Evolutionary conservation across 2,888 invertebrate species (phyloP), one percentile per base, ranked within the genome.

Genomic region (Napeogenes sylphis): DNA sequence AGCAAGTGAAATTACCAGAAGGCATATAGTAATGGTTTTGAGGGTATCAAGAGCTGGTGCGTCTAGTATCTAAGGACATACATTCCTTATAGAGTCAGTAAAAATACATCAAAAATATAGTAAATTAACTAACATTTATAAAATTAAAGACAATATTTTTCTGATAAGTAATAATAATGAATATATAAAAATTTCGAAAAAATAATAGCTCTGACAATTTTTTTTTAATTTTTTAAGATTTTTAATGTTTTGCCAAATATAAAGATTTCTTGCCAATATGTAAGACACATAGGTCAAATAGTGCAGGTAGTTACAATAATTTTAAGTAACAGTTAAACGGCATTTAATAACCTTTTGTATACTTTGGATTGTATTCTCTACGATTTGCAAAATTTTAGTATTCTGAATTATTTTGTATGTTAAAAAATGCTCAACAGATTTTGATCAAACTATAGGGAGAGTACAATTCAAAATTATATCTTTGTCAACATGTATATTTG

Each of bases 221-320:
- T 51, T 51, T 3, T 46, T 13, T 46, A 4, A 47, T 8, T 5
- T 30, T 30, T 51, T 21, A 21, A 51, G 5, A 3, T 42, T 42
- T 30, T 51, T 59, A 68, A 71, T 74, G 68, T 70, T 78, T 80
- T 79, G 79, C 79, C 81, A 80, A 80, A 81, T 73, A 75, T 70
- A 68, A 64, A 73, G 71, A 70, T 74, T 75, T 83, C 84, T 85
- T 85, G 85, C 85, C 85, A 83, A 76, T 79, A 70, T 69, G 66
- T 69, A 60, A 66, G 61, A 51, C 8, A 51, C 8, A 45, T 38
- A 42, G 47, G 38, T 46, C 54, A 14, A 42, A 56, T 62, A 42
- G 47, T 21, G 51, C 42, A 58, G 45, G 42, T 42, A 59, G 63
- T 35, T 35, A 35, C 59, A 59, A 56, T 59, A 53, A 53, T 56